These are phyloP conservation scores for Leptothorax acervorum DNA, from an alignment of 2,888 invertebrate genomes.

Conservation along the genomic window DNA sequence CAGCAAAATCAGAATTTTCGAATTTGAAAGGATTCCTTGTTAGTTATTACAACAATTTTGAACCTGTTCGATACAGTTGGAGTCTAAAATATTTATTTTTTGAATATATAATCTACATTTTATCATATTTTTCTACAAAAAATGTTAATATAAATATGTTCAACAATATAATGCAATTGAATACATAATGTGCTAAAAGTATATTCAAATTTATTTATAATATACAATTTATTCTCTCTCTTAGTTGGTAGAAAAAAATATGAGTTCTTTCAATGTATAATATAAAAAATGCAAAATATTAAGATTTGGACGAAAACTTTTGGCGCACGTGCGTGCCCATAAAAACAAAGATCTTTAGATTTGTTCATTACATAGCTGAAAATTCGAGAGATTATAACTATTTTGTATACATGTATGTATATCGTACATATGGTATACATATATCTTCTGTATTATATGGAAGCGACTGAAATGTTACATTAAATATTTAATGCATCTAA, in stretches of 20 bases:
- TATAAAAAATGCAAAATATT: not conserved
- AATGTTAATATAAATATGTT: not conserved
- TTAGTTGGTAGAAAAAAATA: not conserved
- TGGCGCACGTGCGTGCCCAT: not conserved
- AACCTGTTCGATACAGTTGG: not conserved
- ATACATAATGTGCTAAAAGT: not conserved
- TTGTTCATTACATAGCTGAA: not conserved
- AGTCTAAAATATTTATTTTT: not conserved
- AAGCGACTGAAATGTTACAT: not conserved
- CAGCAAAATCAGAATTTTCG: no score
- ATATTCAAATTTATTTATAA: not conserved
- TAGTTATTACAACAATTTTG: not conserved
- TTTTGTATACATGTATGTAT: not conserved
- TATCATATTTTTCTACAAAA: not conserved
- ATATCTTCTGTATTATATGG: not conserved
- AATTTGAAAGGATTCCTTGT: no score
- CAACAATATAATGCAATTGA: not conserved
- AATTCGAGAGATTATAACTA: not conserved
- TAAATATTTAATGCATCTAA: not conserved
- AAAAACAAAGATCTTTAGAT: not conserved
- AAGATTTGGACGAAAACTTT: not conserved
- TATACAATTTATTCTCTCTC: not conserved
- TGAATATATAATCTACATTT: not conserved
- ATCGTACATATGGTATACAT: no score
- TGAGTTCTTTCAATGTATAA: not conserved